Evolutionary conservation across 1,140 invertebrate species (phyloP).

Genomic region (Akabosia matsudoensis): DNA sequence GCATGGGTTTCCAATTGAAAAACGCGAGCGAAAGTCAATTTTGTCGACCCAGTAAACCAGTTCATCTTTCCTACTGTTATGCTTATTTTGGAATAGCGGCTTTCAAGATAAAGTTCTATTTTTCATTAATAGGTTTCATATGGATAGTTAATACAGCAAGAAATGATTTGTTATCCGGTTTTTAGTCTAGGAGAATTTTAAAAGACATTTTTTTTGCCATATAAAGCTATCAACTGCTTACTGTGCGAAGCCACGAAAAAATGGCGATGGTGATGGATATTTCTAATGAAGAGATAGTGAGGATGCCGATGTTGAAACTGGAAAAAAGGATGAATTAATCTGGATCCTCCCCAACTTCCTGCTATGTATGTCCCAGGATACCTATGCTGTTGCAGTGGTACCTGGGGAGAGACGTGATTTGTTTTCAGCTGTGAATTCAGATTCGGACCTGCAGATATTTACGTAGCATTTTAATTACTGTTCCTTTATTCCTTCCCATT

Average conservation of each 20-base stretch:
- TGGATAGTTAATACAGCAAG: no score
- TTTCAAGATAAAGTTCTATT: no score
- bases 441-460: slow-evolving; percentile 6
- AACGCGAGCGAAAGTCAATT: not conserved
- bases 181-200: no score
- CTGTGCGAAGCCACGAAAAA: not conserved
- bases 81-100: no score
- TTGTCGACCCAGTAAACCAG: not conserved
- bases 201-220: not conserved
- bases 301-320: not conserved
- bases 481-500: no score
- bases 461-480: not conserved
- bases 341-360: not conserved
- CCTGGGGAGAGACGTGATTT: not conserved
- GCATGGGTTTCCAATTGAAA: not conserved
- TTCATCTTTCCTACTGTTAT: no score
- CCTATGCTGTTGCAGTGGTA: not conserved
- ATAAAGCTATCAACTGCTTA: not conserved
- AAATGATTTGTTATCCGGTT: no score
- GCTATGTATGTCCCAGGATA: not conserved
- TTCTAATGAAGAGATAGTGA: not conserved
- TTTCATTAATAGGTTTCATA: no score
- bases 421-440: not conserved
- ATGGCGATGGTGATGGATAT: not conserved
- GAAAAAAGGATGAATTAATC: not conserved